These are phyloP conservation scores for Hiodon alosoides DNA, from an alignment of 2,113 vertebrate genomes.

Conservation along the genomic window DNA sequence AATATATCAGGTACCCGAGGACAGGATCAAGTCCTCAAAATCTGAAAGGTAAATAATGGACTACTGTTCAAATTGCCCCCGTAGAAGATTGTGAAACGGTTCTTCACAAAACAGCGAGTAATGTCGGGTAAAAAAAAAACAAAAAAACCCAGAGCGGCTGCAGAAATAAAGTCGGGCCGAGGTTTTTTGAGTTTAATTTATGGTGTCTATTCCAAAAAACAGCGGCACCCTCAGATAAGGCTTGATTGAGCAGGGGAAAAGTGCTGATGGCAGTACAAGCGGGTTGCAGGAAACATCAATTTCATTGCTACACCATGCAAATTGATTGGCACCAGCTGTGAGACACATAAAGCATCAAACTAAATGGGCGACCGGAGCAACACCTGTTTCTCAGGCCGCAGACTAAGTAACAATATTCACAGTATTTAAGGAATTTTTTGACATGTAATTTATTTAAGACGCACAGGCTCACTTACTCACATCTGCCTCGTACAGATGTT, in stretches of 20 bases:
- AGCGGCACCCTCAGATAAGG: slow-evolving; percentile 46
- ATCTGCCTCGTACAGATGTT: too few species aligned
- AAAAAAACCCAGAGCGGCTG: not conserved
- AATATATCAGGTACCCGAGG: too few species aligned
- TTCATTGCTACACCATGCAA: slow-evolving; percentile 55
- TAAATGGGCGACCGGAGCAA: slow-evolving; percentile 5
- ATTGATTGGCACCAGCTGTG: slow-evolving; percentile 53
- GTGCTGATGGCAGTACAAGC: slow-evolving; percentile 50
- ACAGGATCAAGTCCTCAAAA: too few species aligned
- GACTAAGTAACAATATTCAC: not conserved
- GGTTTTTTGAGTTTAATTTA: slow-evolving; percentile 52
- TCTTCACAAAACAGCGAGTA: not conserved
- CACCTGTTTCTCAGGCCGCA: too few species aligned
- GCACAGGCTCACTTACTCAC: too few species aligned
- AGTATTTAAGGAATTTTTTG: not conserved
- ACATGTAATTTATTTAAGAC: too few species aligned
- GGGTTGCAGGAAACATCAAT: slow-evolving; percentile 46
- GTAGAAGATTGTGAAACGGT: slow-evolving; percentile 1
- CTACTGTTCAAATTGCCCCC: not conserved
- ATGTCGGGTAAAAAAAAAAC: not conserved
- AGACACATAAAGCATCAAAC: slow-evolving; percentile 34
- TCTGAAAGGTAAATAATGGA: not conserved
- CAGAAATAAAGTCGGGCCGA: slow-evolving; percentile 30
- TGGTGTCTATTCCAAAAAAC: slow-evolving; percentile 54
- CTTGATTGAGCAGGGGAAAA: slow-evolving; percentile 53